phyloP scores from a whole-genome alignment of 2,797 vertebrate species.

The Spinibarbus caldwelli region DNA sequence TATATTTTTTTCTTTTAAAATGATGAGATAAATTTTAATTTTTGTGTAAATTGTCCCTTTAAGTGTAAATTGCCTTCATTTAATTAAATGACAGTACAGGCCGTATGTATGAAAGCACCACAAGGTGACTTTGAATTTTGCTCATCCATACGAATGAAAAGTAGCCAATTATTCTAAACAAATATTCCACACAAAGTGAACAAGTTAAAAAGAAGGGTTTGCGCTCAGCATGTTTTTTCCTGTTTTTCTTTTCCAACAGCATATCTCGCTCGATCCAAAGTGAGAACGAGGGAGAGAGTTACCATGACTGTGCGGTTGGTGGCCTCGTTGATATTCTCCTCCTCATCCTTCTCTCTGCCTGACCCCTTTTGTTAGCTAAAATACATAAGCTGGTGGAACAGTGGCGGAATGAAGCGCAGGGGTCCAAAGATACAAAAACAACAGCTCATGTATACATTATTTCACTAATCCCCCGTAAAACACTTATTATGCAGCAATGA shows the following conservation, averaged over 20 bases:
- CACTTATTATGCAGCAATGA: conserved; percentile 70
- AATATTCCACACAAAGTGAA: neutral
- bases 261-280: conserved; percentile 6
- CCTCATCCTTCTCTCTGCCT: conserved; percentile 54
- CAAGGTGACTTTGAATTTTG: neutral
- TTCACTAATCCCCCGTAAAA: conserved; percentile 72
- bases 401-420: conserved; percentile 31
- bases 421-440: conserved; percentile 57
- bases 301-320: conserved; percentile 45
- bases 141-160: neutral
- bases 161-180: neutral
- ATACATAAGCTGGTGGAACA: conserved; percentile 71
- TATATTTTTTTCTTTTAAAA: too few relatives aligned
- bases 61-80: neutral
- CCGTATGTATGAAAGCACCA: neutral
- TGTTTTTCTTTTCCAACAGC: neutral
- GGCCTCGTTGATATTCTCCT: conserved; percentile 60
- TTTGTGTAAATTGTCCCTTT: neutral
- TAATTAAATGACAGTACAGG: too few relatives aligned
- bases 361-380: conserved; percentile 73
- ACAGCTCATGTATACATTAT: conserved; percentile 66
- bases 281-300: conserved; percentile 23
- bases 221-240: neutral
- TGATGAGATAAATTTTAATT: too few relatives aligned
- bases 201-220: neutral